Base-by-base conservation (phyloP, 2,888 invertebrate genomes). In the Baccha elongata region DNA sequence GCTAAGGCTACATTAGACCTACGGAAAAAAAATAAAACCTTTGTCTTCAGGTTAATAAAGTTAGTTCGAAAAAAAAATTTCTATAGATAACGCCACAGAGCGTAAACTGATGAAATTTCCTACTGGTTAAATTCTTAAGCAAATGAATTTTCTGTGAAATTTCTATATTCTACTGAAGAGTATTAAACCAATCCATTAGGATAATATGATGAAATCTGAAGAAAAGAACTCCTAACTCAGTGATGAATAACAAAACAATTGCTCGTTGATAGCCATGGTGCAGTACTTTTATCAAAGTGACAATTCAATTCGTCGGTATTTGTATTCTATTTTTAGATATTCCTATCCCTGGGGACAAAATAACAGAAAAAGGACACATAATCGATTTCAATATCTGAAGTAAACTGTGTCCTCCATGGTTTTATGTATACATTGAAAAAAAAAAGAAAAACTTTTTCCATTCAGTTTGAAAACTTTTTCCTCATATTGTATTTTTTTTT, bases 391-490 rank as follows among this genome's bases (percentile, higher is more conserved):
- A 5, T 23, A 4, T 23, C 5, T 23, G 8, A 7, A 32, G 7
- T 8, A 32, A 32, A 7, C 7, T 32, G 29, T 7, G 29, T 32
- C 29, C 29, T 7, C 29, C 7, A 1, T 32, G 29, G 29, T 32
- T 32, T 32, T 6, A 5, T 32, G 8, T 32, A 8, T 50, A 26
- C 13, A 60, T 32, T n/a, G n/a, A n/a, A n/a, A n/a, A n/a, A n/a
- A n/a, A n/a, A n/a, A n/a, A n/a, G n/a, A n/a, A 21, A 60, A 68
- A 75, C 44, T 75, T 74, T 67, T 26, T 7, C 29, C 21, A 32
- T 32, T 7, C 7, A 6, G 29, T 32, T 32, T 8, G 29, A 7
- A 32, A 72, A 64, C 23, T 64, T 64, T 32, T 37, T 55, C 23
- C n/a, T 17, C 17, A 3, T 40, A 7, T 3, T n/a, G 48, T 26